These are phyloP conservation scores for Andrena chrysosceles DNA, from an alignment of 2,888 invertebrate species.

Conservation along the genomic window DNA sequence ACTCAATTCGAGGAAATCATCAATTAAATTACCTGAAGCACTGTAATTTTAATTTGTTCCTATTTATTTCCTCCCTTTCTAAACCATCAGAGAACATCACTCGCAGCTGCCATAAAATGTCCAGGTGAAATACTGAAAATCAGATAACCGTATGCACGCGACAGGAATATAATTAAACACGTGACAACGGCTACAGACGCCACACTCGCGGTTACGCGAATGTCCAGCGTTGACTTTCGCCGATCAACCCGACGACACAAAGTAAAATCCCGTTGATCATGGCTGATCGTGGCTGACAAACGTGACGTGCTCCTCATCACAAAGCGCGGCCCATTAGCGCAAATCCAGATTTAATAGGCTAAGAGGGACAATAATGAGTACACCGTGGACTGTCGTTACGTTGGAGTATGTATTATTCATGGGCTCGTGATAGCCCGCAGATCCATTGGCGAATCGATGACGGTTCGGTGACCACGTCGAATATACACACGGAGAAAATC, in stretches of 20 bases:
- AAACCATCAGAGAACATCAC: background rate
- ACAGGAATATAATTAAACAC: slow-evolving; percentile 39
- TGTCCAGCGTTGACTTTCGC: slow-evolving; percentile 28
- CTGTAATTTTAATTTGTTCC: background rate
- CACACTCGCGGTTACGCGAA: slow-evolving; percentile 26
- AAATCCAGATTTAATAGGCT: slow-evolving; percentile 68
- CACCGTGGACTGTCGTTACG: slow-evolving; percentile 25
- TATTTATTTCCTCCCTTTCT: background rate
- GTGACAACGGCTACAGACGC: slow-evolving; percentile 22
- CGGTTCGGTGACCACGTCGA: slow-evolving; percentile 18
- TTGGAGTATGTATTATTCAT: slow-evolving; percentile 56
- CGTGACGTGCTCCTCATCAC: slow-evolving; percentile 42
- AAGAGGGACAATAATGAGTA: slow-evolving; percentile 61
- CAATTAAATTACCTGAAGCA: too few species aligned
- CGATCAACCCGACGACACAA: slow-evolving; percentile 30
- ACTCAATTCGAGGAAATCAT: too few species aligned
- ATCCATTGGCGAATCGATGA: slow-evolving; percentile 33
- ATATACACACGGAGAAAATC: background rate
- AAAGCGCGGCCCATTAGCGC: slow-evolving; percentile 52
- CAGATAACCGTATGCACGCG: background rate
- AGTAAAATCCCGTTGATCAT: slow-evolving; percentile 39
- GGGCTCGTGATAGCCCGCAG: slow-evolving; percentile 23
- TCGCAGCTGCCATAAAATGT: background rate
- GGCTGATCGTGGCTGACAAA: slow-evolving; percentile 41
- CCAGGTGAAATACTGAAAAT: background rate